A percentile compares a stretch with the other conserved stretches of the same genome.
Evolutionary conservation across 2,797 vertebrate genomes (phyloP).

Genomic region (Pyrocephalus nanus): DNA sequence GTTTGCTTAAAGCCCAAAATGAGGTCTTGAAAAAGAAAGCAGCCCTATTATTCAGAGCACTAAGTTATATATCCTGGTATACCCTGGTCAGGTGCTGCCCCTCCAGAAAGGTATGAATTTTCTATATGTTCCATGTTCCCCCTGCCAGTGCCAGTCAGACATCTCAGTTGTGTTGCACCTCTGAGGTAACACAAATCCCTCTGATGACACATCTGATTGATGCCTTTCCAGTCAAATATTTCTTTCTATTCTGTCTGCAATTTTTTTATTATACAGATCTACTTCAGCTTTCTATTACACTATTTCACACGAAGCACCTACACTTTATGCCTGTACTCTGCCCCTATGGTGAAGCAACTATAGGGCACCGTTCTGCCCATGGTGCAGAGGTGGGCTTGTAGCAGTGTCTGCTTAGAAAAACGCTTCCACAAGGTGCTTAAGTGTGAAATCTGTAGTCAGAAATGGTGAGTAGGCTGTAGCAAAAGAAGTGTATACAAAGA

Average conservation of each 20-base stretch:
- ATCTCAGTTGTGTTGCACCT: not conserved
- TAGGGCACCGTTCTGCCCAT: not conserved
- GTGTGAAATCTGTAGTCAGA: not conserved
- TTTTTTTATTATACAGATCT: not conserved
- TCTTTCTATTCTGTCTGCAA: not conserved
- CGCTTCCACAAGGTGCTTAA: not conserved
- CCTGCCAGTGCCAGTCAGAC: rapidly evolving
- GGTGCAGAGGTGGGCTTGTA: not conserved
- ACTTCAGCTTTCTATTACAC: not conserved
- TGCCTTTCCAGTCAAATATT: not conserved
- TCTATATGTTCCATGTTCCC: not conserved
- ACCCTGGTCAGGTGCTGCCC: not conserved
- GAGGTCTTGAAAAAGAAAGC: not conserved
- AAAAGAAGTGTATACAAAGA: not conserved
- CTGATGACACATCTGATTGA: not conserved
- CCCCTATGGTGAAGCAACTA: not conserved
- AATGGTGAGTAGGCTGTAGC: not conserved
- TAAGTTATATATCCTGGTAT: not conserved
- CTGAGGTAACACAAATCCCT: not conserved
- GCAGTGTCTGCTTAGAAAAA: not conserved
- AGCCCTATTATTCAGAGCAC: not conserved
- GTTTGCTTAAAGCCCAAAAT: not conserved
- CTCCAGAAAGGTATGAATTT: not conserved
- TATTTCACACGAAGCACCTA: not conserved
- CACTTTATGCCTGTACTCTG: not conserved